These are phyloP conservation scores for Scytalopus superciliaris DNA, from an alignment of 2,113 vertebrate species.

Conservation along the genomic window DNA sequence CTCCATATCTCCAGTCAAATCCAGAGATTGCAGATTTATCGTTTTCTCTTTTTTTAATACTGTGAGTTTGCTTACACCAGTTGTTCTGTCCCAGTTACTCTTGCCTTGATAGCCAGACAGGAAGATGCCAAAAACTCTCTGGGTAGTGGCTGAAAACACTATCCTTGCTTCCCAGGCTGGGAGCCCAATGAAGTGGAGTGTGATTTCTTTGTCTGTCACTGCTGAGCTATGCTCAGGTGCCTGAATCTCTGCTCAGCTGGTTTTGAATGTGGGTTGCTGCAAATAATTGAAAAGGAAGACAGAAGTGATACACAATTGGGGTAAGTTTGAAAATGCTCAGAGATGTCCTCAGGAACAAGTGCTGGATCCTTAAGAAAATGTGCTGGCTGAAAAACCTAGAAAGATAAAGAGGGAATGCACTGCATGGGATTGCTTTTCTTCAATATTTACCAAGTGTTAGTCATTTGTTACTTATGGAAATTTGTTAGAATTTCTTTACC, in stretches of 20 bases:
- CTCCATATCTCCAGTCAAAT: neutral
- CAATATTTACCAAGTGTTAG: neutral
- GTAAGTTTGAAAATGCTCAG: neutral
- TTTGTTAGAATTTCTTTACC: neutral
- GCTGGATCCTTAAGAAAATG: neutral
- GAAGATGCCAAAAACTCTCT: neutral
- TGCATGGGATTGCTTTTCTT: neutral
- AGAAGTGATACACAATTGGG: rapidly evolving
- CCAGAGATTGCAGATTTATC: neutral
- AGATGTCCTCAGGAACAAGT: neutral
- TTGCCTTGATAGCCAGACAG: neutral
- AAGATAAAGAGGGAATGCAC: neutral
- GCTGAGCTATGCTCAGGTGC: neutral
- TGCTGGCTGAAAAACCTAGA: neutral
- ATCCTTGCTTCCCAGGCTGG: neutral
- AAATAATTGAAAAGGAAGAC: neutral
- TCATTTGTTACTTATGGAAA: neutral
- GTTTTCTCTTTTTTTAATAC: neutral
- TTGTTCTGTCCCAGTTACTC: neutral
- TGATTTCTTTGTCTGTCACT: neutral
- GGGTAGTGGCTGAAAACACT: neutral
- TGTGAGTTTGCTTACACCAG: rapidly evolving
- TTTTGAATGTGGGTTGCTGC: neutral
- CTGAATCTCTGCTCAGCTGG: neutral
- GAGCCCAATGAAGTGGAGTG: rapidly evolving